Base-by-base conservation (phyloP, 2,797 vertebrate species). In the Sorex maritimensis region DNA sequence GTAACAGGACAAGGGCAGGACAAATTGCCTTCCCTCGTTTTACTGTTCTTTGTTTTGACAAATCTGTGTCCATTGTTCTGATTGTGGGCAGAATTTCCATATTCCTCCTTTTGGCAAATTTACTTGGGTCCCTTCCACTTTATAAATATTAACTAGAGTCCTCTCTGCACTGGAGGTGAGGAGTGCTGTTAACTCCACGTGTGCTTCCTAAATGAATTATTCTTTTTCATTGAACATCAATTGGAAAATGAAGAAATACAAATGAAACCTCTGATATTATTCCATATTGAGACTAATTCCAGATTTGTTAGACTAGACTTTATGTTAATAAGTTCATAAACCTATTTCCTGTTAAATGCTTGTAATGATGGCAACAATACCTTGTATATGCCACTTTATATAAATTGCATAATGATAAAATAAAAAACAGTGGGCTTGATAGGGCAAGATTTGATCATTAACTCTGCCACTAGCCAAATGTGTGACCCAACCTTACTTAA, bases 11-110 rank as follows among this genome's bases (percentile, higher is more conserved):
- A 38, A 75, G 84, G 71, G 68, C 71, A 77, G 94, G 67, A 93
- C 19, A 34, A 55, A 91, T 68, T 55, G 84, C 88, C 78, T 93
- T 79, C 72, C 92, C 86, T 95, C 81, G 79, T 91, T 93, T 78
- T 8, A 69, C 92, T 86, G 92, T 90, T 90, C 94, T 97, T 97
- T 96, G 97, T 96, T 96, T 97, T 82, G 87, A 95, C 80, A 94
- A 96, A 94, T 92, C 94, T 94, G 24, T 94, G 90, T 83, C 91
- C 88, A 94, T 96, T 97, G 97, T 97, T 96, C 94, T 92, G 85
- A 68, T 85, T 26, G 58, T 90, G 94, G 93, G 93, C 89, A 94
- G 82, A 96, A 94, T 96, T 92, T 93, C 94, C 95, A 95, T 90
- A 86, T 81, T 65, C 72, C 85, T 96, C 82, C 81, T 94, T 93